A percentile compares a stretch with the other conserved stretches of the same genome.
phyloP scores from a whole-genome alignment of 2,113 vertebrate species.

The Tursiops truncatus region DNA sequence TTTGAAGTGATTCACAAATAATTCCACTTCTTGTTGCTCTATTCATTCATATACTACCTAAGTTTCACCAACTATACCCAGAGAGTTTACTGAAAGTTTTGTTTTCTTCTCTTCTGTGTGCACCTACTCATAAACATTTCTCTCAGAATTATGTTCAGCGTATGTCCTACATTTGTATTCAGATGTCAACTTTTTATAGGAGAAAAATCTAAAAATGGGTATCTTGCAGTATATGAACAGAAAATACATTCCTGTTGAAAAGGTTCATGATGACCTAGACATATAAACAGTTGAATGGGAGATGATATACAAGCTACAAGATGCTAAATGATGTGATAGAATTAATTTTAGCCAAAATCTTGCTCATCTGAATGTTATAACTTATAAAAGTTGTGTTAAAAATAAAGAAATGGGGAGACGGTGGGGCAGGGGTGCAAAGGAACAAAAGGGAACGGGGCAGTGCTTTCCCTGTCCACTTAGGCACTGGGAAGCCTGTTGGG shows the following conservation, averaged over 20 bases:
- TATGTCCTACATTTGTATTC: not conserved
- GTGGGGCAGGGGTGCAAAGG: too few species aligned
- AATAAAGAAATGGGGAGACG: not conserved
- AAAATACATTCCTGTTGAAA: slow-evolving; percentile 4
- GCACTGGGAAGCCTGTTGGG: too few species aligned
- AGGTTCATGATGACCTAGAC: not conserved
- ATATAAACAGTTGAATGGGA: not conserved
- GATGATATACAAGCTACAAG: not conserved
- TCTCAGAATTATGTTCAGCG: not conserved
- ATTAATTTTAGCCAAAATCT: not conserved
- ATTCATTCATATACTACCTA: not conserved
- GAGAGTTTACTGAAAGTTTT: not conserved
- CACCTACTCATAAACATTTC: not conserved
- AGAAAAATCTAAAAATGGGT: not conserved
- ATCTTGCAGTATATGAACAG: not conserved
- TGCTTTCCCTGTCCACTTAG: too few species aligned
- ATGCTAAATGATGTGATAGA: not conserved
- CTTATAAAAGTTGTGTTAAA: slow-evolving; percentile 9
- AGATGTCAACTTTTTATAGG: not conserved
- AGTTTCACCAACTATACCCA: not conserved
- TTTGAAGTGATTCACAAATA: slow-evolving; percentile 4
- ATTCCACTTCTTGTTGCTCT: not conserved
- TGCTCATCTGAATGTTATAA: slow-evolving; percentile 6
- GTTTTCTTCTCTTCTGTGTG: not conserved
- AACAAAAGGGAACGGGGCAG: too few species aligned